Conservation (phyloP, 2,113 vertebrate genomes). For the Petaurus breviceps region DNA sequence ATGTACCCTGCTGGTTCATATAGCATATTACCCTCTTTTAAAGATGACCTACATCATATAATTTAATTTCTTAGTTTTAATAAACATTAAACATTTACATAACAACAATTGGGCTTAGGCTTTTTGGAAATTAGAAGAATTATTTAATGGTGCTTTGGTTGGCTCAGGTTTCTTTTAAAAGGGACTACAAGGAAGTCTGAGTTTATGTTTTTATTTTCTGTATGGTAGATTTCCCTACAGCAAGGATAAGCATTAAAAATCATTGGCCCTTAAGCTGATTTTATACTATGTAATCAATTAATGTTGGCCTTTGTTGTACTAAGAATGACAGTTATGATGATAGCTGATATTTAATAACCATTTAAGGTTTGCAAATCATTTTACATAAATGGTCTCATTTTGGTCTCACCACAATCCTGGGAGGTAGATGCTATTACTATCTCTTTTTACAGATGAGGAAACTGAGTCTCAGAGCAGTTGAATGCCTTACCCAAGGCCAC, state of each 20-base stretch:
- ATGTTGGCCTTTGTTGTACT: background rate
- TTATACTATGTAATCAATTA: background rate
- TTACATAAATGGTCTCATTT: background rate
- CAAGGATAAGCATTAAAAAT: background rate
- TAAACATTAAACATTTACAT: background rate
- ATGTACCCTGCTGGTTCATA: rapidly evolving
- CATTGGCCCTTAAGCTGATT: background rate
- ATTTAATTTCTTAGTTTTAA: background rate
- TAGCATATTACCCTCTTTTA: rapidly evolving
- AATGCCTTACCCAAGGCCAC: background rate
- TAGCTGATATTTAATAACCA: background rate
- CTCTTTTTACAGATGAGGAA: background rate
- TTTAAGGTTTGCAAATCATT: background rate
- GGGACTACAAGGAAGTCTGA: background rate
- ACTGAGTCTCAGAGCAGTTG: background rate
- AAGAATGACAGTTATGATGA: background rate
- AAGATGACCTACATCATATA: background rate
- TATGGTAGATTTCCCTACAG: background rate
- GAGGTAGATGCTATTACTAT: background rate
- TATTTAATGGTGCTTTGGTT: background rate
- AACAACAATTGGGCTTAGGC: background rate
- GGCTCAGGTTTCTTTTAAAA: background rate
- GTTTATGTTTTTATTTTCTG: background rate
- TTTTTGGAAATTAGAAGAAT: background rate
- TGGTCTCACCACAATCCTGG: background rate